A percentile compares a stretch with the other conserved stretches of the same genome.
These are phyloP conservation scores for Pluvialis apricaria DNA, from an alignment of 2,113 vertebrate genomes.

Conservation along the genomic window DNA sequence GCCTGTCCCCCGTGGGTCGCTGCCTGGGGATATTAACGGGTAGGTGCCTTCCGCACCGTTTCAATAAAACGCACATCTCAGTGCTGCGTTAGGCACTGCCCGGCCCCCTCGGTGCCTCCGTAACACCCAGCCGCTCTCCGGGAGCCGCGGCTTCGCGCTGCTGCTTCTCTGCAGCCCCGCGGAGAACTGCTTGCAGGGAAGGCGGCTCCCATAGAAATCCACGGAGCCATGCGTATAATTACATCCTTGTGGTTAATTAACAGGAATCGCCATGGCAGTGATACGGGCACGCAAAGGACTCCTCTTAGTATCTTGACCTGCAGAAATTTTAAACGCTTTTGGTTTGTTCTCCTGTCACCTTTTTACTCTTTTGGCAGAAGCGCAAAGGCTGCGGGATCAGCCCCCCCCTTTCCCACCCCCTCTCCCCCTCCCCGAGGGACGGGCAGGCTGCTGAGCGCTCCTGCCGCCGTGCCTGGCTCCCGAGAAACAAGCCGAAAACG, in stretches of 20 bases:
- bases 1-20: background rate
- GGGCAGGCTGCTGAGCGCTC: background rate
- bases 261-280: background rate
- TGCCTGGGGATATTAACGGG: fast-evolving
- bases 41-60: too few species aligned
- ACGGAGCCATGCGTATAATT: fast-evolving
- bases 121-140: fast-evolving
- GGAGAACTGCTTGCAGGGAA: background rate
- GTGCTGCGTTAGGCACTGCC: background rate
- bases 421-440: fast-evolving
- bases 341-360: background rate
- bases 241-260: background rate
- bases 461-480: fast-evolving
- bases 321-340: background rate
- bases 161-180: background rate
- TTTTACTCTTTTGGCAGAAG: too few species aligned
- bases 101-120: fast-evolving
- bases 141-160: background rate
- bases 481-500: background rate
- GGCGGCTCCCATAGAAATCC: fast-evolving
- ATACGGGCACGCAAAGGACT: fast-evolving
- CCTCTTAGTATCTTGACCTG: too few species aligned
- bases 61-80: fast-evolving
- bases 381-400: background rate
- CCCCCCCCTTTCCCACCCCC: background rate